phyloP scores from a whole-genome alignment of 2,113 vertebrate species.

The Electrona antarctica region DNA sequence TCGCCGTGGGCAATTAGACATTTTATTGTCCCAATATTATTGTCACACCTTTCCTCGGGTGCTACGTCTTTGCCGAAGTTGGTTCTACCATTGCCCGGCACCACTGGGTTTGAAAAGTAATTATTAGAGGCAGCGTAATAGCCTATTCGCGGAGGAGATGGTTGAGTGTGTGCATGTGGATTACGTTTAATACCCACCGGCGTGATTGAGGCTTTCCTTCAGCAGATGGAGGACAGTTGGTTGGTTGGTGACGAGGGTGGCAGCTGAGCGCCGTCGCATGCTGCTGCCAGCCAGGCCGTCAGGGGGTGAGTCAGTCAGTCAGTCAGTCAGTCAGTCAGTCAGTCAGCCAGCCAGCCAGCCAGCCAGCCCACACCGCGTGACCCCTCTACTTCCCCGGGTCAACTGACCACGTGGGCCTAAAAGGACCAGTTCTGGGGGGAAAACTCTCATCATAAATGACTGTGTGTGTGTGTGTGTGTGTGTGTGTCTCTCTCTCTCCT shows the following conservation, averaged over 20 bases:
- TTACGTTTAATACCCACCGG: constrained; percentile 18
- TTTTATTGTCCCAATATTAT: too few species aligned
- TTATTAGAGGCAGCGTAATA: neutral
- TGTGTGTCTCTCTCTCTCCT: neutral
- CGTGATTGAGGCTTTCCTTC: constrained; percentile 34
- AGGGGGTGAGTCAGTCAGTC: neutral
- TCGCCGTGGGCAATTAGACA: too few species aligned
- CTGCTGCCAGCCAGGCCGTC: too few species aligned
- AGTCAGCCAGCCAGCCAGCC: too few species aligned
- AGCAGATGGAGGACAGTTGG: neutral
- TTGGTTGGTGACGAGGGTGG: too few species aligned
- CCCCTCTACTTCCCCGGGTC: constrained; percentile 39
- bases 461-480: too few species aligned
- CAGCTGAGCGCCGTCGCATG: too few species aligned
- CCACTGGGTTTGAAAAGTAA: neutral
- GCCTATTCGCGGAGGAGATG: neutral
- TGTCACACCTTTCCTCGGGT: too few species aligned
- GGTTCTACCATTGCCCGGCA: too few species aligned
- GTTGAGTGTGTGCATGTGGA: constrained; percentile 7
- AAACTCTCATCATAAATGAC: neutral
- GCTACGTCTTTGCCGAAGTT: too few species aligned
- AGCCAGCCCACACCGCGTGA: constrained; percentile 40
- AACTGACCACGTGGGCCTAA: constrained; percentile 25
- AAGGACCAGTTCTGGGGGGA: constrained; percentile 16
- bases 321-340: constrained; percentile 25